These are phyloP conservation scores for Dasyurus viverrinus DNA, from an alignment of 2,113 vertebrate genomes.

Conservation along the genomic window DNA sequence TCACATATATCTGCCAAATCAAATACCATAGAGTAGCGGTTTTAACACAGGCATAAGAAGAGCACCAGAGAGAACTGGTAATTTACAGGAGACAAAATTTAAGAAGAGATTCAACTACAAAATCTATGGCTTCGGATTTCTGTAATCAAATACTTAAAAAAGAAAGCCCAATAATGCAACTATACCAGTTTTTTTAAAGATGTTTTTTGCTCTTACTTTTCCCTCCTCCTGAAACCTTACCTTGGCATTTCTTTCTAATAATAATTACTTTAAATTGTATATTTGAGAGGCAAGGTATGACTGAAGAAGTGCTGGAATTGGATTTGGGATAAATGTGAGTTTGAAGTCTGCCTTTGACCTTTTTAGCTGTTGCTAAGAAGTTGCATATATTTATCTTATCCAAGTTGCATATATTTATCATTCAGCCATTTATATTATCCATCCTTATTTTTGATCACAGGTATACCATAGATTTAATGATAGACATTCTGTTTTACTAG, in stretches of 20 bases:
- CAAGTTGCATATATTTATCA: not conserved
- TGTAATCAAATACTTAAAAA: not conserved
- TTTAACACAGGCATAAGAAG: not conserved
- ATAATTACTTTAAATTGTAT: not conserved
- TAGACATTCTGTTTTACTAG: not conserved
- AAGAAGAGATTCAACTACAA: not conserved
- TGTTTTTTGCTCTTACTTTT: not conserved
- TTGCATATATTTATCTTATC: not conserved
- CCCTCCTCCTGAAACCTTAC: not conserved
- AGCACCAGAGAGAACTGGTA: not conserved
- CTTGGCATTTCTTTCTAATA: not conserved
- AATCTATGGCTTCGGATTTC: not conserved
- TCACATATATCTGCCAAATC: not conserved
- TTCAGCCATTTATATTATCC: not conserved
- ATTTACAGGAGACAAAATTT: not conserved
- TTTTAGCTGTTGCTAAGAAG: not conserved
- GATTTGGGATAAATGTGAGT: not conserved
- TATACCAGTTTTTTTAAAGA: not conserved
- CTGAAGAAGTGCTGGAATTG: not conserved
- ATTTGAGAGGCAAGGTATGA: not conserved
- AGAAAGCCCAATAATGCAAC: not conserved
- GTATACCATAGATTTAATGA: not conserved
- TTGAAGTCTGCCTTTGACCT: not conserved
- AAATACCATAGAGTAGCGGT: not conserved
- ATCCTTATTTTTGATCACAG: not conserved